Evolutionary conservation across 2,888 invertebrate species (phyloP).

Genomic region (Pristionchus fissidentatus): DNA sequence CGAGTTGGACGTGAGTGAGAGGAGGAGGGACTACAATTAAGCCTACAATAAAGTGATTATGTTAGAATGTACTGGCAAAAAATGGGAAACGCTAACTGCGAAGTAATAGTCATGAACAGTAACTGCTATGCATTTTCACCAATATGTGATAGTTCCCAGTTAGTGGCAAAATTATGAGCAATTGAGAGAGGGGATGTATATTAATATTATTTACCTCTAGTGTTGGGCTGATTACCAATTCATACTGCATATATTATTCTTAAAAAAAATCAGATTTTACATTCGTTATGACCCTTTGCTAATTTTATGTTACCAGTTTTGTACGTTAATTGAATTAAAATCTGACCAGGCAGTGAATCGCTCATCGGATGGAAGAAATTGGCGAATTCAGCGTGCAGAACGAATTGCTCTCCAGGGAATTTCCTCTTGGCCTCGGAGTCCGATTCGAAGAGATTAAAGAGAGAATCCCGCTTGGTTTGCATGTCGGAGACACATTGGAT

Average conservation of each 20-base stretch:
- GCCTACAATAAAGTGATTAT: no score
- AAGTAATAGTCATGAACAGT: not conserved
- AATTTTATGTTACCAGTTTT: not conserved
- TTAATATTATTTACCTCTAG: no score
- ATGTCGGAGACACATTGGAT: conserved; percentile 87
- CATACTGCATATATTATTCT: not conserved
- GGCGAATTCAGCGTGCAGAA: conserved; percentile 94
- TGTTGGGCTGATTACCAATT: not conserved
- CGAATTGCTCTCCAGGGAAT: conserved; percentile 89
- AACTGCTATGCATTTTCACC: not conserved
- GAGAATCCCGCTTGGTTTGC: conserved; percentile 85
- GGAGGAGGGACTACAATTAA: conserved; percentile 88
- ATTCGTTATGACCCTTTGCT: not conserved
- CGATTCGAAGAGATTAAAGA: conserved; percentile 79
- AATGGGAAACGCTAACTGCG: no score
- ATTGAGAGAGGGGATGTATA: no score
- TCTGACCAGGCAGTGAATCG: conserved; percentile 75
- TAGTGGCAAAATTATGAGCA: no score
- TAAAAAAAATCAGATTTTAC: not conserved
- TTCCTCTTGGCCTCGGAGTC: conserved; percentile 82
- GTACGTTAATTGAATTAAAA: not conserved
- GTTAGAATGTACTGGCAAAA: no score
- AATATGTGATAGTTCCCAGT: no score
- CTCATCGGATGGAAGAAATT: conserved; percentile 91
- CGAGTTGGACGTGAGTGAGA: conserved; percentile 90